Evolutionary conservation across 2,888 invertebrate genomes (phyloP).

Genomic region (Candidula unifasciata): DNA sequence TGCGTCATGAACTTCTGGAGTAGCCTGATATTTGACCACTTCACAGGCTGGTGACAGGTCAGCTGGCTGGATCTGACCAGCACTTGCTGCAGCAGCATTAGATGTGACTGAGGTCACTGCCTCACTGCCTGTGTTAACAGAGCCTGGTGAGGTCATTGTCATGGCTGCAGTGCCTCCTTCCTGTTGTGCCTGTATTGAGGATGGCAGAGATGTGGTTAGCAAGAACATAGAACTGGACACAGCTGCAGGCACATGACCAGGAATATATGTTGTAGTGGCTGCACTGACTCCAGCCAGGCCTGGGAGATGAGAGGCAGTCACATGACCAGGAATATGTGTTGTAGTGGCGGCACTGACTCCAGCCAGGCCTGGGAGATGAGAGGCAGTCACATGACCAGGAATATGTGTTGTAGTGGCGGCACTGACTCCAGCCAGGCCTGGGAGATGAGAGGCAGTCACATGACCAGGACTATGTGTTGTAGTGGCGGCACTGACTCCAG

Average conservation of each 20-base stretch:
- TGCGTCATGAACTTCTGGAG: not conserved
- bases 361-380: too few species aligned
- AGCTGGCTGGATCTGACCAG: not conserved
- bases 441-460: too few species aligned
- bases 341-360: too few species aligned
- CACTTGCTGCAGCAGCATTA: not conserved
- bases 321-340: too few species aligned
- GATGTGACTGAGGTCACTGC: not conserved
- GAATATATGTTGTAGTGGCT: not conserved
- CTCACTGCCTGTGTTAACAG: not conserved
- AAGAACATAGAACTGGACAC: not conserved
- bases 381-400: too few species aligned
- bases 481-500: too few species aligned
- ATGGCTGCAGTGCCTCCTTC: not conserved
- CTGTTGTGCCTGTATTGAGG: not conserved
- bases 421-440: too few species aligned
- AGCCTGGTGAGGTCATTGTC: not conserved
- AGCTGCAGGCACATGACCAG: not conserved
- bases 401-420: too few species aligned
- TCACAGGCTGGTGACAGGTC: not conserved
- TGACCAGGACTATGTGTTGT: too few species aligned
- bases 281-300: not conserved
- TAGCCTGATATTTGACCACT: not conserved
- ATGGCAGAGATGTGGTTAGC: not conserved
- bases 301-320: conserved; percentile 4